Conservation (phyloP, 2,113 vertebrate species). For the Calonectris borealis region DNA sequence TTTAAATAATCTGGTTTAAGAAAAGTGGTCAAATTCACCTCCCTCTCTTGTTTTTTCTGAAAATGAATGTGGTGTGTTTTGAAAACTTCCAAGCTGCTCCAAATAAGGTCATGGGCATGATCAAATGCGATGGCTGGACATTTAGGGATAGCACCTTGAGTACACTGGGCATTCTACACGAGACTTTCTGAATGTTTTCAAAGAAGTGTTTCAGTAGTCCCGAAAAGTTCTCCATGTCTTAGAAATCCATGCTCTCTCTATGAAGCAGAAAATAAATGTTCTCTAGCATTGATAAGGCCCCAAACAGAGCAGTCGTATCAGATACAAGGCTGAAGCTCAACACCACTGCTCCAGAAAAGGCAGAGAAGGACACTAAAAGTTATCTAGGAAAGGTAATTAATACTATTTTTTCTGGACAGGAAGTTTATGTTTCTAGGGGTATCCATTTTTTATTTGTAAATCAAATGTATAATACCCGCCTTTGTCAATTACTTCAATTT, state of each 20-base stretch:
- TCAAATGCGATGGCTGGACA: neutral
- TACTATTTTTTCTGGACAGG: neutral
- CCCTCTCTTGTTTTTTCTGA: neutral
- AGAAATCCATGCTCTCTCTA: neutral
- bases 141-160: neutral
- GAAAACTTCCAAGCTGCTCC: neutral
- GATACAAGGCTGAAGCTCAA: neutral
- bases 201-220: neutral
- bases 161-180: neutral
- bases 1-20: neutral
- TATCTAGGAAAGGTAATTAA: neutral
- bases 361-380: neutral
- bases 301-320: neutral
- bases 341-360: neutral
- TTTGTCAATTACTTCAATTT: neutral
- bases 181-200: neutral
- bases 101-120: neutral
- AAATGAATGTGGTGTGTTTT: neutral
- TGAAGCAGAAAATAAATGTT: neutral
- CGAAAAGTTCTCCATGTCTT: neutral
- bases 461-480: neutral
- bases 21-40: neutral
- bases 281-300: neutral
- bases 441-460: neutral
- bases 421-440: neutral